Conservation (phyloP, 1,140 invertebrate genomes). For the Triops cancriformis region DNA sequence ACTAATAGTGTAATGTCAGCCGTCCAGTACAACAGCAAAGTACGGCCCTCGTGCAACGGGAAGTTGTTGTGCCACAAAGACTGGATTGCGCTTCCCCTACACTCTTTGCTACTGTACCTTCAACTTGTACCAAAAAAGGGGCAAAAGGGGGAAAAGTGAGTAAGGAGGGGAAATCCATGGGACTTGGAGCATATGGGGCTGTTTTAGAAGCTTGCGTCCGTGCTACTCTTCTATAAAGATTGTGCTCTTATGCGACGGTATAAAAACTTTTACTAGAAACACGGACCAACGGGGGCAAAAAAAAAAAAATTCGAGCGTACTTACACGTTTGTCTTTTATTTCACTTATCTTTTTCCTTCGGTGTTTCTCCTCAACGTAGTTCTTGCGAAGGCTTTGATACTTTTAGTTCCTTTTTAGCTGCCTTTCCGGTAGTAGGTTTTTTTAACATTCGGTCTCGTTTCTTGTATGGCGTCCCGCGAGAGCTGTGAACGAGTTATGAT, state of each 20-base stretch:
- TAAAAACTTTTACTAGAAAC: not conserved
- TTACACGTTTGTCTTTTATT: not conserved
- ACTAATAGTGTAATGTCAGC: not conserved
- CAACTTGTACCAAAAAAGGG: not conserved
- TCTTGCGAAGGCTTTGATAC: not conserved
- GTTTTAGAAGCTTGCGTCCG: not conserved
- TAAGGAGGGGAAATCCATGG: not conserved
- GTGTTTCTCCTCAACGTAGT: not conserved
- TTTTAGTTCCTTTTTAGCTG: not conserved
- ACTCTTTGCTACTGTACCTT: not conserved
- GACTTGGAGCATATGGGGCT: not conserved
- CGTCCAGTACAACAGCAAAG: too few relatives aligned
- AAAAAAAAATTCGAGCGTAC: not conserved
- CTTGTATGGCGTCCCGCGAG: slow-evolving; percentile 7
- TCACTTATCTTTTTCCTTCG: not conserved
- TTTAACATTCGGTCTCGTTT: not conserved
- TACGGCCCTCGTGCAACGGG: not conserved
- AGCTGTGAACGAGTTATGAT: slow-evolving; percentile 10
- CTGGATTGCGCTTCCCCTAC: not conserved
- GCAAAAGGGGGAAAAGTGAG: not conserved
- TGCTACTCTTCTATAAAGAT: not conserved
- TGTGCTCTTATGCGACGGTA: not conserved
- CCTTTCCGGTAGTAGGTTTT: not conserved
- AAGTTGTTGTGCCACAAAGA: not conserved
- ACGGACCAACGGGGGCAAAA: not conserved